phyloP scores from a whole-genome alignment of 2,888 invertebrate species.

The Lycaena phlaeas region DNA sequence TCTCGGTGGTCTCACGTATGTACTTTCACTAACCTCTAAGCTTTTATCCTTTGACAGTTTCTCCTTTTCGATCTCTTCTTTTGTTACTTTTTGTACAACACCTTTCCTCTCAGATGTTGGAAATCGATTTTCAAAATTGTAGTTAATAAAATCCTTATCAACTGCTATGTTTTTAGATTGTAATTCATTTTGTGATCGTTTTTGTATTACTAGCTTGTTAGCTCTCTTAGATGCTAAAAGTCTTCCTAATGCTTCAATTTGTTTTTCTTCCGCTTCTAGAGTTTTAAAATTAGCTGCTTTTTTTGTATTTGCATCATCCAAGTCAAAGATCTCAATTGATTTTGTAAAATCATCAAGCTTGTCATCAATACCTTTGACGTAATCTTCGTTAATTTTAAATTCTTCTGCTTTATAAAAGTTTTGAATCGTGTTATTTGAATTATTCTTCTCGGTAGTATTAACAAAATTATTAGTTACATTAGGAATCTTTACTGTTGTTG shows the following conservation, averaged over 20 bases:
- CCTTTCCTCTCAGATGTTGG: constrained; percentile 48
- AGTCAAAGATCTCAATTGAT: constrained; percentile 57
- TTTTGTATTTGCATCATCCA: constrained; percentile 52
- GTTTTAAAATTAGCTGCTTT: constrained; percentile 49
- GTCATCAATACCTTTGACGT: constrained; percentile 52
- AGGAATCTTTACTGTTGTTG: constrained; percentile 19
- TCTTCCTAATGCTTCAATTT: constrained; percentile 65
- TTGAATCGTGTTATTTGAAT: constrained; percentile 31
- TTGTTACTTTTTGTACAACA: constrained; percentile 49
- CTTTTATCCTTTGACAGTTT: constrained; percentile 43
- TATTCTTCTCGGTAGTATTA: constrained; percentile 20
- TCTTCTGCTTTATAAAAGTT: constrained; percentile 30
- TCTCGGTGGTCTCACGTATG: constrained; percentile 55
- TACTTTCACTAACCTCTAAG: constrained; percentile 61
- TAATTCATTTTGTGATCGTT: constrained; percentile 53
- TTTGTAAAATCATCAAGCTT: constrained; percentile 54
- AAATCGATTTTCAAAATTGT: constrained; percentile 53
- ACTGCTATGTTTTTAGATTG: constrained; percentile 49
- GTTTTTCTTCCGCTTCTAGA: constrained; percentile 61
- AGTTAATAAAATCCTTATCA: constrained; percentile 47
- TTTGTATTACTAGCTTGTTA: constrained; percentile 49
- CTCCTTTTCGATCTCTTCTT: constrained; percentile 56
- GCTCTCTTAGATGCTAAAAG: constrained; percentile 52
- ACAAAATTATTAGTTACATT: constrained; percentile 16
- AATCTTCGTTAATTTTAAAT: constrained; percentile 33